Evolutionary conservation across 2,113 vertebrate genomes (phyloP).

Genomic region (Caretta caretta): DNA sequence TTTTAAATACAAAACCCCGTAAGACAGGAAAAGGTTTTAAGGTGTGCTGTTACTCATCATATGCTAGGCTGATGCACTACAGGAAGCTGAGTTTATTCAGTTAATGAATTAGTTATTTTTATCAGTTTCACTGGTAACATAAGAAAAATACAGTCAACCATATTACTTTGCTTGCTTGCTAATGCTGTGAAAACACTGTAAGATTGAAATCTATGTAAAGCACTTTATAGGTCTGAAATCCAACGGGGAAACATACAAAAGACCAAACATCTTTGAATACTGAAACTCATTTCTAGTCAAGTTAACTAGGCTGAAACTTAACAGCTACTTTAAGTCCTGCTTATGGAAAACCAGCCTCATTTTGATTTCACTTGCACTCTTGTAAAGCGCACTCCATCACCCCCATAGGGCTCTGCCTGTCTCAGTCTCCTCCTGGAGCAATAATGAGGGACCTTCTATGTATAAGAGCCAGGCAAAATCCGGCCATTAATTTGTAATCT

Average conservation of each 20-base stretch:
- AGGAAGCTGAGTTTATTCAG: not conserved
- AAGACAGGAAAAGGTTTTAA: not conserved
- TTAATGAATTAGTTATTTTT: not conserved
- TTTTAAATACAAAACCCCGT: conserved; percentile 18
- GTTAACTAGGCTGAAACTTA: conserved; percentile 51
- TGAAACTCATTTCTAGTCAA: conserved; percentile 13
- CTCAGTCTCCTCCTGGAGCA: not conserved
- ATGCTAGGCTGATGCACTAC: not conserved
- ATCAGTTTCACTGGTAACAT: conserved; percentile 17
- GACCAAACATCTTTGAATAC: not conserved
- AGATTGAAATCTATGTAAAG: not conserved
- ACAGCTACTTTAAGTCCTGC: conserved; percentile 16
- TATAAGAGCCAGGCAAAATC: not conserved
- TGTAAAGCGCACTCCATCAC: not conserved
- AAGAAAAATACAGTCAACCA: not conserved
- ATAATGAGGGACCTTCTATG: not conserved
- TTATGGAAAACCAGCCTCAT: not conserved
- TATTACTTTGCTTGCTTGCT: not conserved
- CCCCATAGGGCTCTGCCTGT: not conserved
- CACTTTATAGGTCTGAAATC: not conserved
- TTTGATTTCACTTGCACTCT: not conserved
- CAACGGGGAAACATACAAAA: not conserved
- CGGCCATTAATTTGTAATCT: not conserved
- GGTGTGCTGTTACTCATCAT: not conserved
- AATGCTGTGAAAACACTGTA: not conserved